Conservation (phyloP, 1,140 invertebrate species). For the Brachionus calyciflorus region DNA sequence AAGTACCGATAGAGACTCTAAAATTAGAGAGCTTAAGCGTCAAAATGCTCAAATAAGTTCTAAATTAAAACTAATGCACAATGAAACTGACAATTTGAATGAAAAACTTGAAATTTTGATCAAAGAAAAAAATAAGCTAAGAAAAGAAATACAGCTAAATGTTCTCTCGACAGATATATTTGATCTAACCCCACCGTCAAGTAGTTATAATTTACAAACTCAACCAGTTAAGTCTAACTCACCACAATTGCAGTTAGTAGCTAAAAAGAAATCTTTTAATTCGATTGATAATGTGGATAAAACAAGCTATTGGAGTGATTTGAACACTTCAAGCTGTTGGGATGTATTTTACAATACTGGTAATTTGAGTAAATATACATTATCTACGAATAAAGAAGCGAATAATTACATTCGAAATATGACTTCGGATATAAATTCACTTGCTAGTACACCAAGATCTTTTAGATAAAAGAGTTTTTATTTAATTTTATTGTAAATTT, state of each 20-base stretch:
- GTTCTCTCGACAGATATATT: background rate
- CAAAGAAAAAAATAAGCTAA: conserved; percentile 29
- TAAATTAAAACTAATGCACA: conserved; percentile 27
- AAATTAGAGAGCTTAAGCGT: background rate
- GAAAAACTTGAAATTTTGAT: background rate
- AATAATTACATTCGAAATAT: conserved; percentile 22
- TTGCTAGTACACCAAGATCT: conserved; percentile 10
- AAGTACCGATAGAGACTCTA: conserved; percentile 38
- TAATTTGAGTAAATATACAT: conserved; percentile 7
- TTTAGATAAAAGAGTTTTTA: conserved; percentile 43
- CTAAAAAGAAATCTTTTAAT: background rate
- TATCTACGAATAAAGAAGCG: background rate
- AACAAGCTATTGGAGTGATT: background rate
- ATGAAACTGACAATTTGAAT: conserved; percentile 37
- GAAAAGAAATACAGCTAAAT: conserved; percentile 16
- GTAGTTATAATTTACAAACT: background rate
- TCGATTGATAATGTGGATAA: background rate
- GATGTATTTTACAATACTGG: conserved; percentile 32
- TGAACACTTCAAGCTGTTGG: conserved; percentile 21
- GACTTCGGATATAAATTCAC: conserved; percentile 21
- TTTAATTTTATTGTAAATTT: too few species aligned
- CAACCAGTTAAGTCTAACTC: background rate
- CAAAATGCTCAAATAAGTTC: conserved; percentile 9
- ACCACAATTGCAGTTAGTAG: background rate
- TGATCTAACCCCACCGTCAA: background rate